Conservation (phyloP, 2,888 invertebrate species). For the Disparrhopalites patrizii region DNA sequence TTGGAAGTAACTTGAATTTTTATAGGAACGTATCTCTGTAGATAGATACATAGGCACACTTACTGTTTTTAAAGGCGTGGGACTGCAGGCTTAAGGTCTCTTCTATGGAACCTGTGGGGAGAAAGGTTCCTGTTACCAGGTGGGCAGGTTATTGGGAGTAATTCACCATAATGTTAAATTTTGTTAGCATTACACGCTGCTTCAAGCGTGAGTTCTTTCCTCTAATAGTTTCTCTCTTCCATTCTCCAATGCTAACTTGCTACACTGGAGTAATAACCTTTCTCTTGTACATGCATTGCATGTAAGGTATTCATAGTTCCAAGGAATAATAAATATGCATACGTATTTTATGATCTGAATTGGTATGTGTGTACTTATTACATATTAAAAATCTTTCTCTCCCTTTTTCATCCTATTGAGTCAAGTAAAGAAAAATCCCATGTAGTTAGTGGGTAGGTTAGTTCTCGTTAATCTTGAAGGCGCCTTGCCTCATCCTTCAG, state of each 20-base stretch:
- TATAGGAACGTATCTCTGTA: no score
- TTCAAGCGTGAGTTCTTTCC: slow-evolving; percentile 1
- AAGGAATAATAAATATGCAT: no score
- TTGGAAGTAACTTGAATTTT: no score
- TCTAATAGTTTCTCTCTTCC: neutral
- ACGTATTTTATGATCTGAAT: neutral
- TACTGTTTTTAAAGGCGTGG: neutral
- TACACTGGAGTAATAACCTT: no score
- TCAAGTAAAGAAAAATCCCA: neutral
- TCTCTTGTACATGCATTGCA: no score
- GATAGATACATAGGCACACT: no score
- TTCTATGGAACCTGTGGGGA: slow-evolving; percentile 22
- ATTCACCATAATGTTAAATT: slow-evolving; percentile 2
- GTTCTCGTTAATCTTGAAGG: slow-evolving; percentile 4
- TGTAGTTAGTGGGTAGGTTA: slow-evolving; percentile 16
- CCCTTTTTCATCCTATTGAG: neutral
- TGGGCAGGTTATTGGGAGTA: slow-evolving; percentile 8
- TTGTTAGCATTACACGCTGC: slow-evolving; percentile 1
- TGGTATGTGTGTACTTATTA: neutral
- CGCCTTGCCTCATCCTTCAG: neutral
- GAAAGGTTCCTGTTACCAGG: slow-evolving; percentile 13
- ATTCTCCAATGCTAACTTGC: no score
- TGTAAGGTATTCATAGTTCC: no score
- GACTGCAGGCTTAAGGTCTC: slow-evolving; percentile 14
- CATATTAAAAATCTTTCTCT: slow-evolving; percentile 4